These are phyloP conservation scores for Bombus waltoni DNA, from an alignment of 1,140 invertebrate species.

Conservation along the genomic window DNA sequence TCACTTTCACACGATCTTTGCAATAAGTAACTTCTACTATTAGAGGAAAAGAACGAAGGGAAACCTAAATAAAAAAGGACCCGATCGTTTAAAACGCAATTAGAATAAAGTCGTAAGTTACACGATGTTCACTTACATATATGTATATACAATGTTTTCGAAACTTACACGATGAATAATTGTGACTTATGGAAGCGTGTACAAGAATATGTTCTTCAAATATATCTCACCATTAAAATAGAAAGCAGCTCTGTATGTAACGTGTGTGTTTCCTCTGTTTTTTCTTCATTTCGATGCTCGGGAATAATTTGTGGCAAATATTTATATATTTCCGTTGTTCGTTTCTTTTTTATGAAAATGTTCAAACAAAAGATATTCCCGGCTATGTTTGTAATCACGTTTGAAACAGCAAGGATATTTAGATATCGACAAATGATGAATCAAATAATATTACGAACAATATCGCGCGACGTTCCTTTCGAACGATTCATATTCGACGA, in stretches of 20 bases:
- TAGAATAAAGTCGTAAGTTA: conserved; percentile 28
- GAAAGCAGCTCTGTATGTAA: conserved; percentile 43
- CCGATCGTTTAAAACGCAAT: conserved; percentile 12
- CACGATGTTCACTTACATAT: conserved; percentile 24
- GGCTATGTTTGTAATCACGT: background rate
- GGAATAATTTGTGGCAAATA: conserved; percentile 16
- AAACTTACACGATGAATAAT: conserved; percentile 36
- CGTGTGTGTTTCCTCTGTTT: conserved; percentile 13
- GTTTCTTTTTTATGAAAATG: background rate
- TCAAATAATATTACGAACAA: conserved; percentile 2
- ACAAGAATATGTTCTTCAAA: conserved; percentile 57
- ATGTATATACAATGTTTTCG: conserved; percentile 29
- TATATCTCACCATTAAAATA: conserved; percentile 57
- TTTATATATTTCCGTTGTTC: background rate
- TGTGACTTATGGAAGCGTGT: conserved; percentile 46
- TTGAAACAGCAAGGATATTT: background rate
- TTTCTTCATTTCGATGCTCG: background rate
- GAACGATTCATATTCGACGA: conserved; percentile 21
- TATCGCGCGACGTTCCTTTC: background rate
- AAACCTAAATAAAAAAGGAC: background rate
- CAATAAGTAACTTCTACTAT: conserved; percentile 15
- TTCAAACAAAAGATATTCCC: conserved; percentile 34
- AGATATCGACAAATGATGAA: conserved; percentile 4
- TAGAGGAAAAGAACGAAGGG: background rate
- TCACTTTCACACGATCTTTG: conserved; percentile 40